Base-by-base conservation (phyloP, 2,888 invertebrate genomes). In the Drosophila macrospina region DNA sequence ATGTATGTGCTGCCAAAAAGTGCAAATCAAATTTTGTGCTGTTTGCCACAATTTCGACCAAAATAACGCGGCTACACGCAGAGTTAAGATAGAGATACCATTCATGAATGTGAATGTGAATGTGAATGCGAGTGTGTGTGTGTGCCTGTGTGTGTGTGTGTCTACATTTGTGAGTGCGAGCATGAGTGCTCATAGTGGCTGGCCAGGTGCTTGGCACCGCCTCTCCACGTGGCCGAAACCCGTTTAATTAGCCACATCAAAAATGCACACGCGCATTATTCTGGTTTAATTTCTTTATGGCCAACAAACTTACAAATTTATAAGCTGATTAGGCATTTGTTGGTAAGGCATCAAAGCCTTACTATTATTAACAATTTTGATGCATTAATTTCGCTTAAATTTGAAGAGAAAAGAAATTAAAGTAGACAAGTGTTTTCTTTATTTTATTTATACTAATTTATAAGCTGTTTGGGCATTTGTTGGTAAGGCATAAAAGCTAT, bases 21-120 rank as follows among this genome's bases (percentile, higher is more conserved):
- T 83, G 76, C 87, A 85, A 85, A 85, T 88, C 85, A 86, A 85
- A 85, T 88, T 83, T 83, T 66, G 80, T 63, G 68, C 60, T 69
- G 63, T 66, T 65, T 65, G 78, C 86, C 74, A 78, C 80, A 80
- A 83, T 74, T 88, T 78, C 70, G 65, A 81, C 72, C 80, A 69
- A 80, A 79, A 79, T 73, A 69, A 69, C 79, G 72, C 76, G 72
- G 78, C 76, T 72, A 61, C 78, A 74, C 78, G 70, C 78, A 74
- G 79, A 55, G 42, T 16, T 39, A 37, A 37, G 57, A 60, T 30
- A 44, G 47, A 65, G 69, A 63, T 63, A 57, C 28, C 32, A 59
- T 30, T 42, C 52, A 44, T 57, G 57, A 52, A 30, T 32, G 26
- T 11, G 42, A 36, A 11, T 50, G 41, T 28, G 24, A 30, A 7